Evolutionary conservation across 2,888 invertebrate genomes (phyloP).

Genomic region (Allacma fusca): DNA sequence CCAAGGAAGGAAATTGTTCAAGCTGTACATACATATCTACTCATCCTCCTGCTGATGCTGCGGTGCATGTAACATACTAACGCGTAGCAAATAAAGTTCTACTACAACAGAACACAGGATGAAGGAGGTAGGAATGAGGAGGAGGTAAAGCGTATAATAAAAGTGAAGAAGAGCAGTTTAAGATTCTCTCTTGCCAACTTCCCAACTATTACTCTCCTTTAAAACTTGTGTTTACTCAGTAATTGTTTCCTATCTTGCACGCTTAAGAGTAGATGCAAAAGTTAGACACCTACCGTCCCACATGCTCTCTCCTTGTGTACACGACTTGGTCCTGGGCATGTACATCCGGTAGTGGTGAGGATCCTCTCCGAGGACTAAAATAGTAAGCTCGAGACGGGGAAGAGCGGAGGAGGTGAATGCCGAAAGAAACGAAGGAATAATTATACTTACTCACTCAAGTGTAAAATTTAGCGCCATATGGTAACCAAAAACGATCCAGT

Average conservation of each 20-base stretch:
- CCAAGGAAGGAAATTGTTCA: no score
- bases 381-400: background rate
- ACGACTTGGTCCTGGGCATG: no score
- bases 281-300: background rate
- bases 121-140: background rate
- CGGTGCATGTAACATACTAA: no score
- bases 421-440: background rate
- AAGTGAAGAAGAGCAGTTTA: background rate
- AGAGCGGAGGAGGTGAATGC: background rate
- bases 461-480: constrained; percentile 15
- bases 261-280: background rate
- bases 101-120: no score
- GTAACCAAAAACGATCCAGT: background rate
- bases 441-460: background rate
- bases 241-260: background rate
- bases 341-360: no score
- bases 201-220: constrained; percentile 2
- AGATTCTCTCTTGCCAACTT: background rate
- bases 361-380: no score
- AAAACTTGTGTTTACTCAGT: constrained; percentile 18
- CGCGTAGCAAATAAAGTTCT: no score
- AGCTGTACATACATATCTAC: no score
- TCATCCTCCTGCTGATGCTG: no score
- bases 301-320: no score
- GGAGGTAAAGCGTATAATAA: background rate